A percentile compares a stretch with the other conserved stretches of the same genome.
phyloP scores from a whole-genome alignment of 2,113 vertebrate species.

The Oryzias celebensis region DNA sequence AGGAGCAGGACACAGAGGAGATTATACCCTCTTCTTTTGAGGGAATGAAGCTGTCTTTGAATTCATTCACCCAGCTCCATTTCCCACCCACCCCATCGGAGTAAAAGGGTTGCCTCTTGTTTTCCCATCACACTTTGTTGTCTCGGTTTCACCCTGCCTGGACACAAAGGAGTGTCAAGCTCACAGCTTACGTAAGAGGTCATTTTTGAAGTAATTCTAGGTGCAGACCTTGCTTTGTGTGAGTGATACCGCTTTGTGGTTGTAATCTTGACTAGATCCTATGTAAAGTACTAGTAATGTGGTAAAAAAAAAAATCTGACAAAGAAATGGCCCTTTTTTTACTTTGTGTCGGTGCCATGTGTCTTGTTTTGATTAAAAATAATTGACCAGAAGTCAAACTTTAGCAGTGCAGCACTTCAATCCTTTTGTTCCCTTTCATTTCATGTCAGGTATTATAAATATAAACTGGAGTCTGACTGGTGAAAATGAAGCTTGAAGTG shows the following conservation, averaged over 20 bases:
- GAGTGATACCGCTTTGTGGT: not conserved
- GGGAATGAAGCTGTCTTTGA: conserved; percentile 31
- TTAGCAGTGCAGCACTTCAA: no score
- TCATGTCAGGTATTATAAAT: no score
- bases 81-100: conserved; percentile 2
- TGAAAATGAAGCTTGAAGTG: no score
- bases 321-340: not conserved
- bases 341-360: no score
- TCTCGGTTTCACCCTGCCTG: conserved; percentile 39
- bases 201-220: conserved; percentile 2
- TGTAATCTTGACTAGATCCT: not conserved
- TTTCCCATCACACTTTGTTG: conserved; percentile 30
- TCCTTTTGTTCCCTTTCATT: no score
- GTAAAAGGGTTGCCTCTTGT: conserved; percentile 59
- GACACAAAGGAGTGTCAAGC: conserved; percentile 26
- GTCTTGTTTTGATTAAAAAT: no score
- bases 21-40: conserved; percentile 50
- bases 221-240: not conserved
- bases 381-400: no score
- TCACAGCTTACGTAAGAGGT: conserved; percentile 4
- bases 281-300: not conserved
- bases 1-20: conserved; percentile 42
- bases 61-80: not conserved
- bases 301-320: not conserved
- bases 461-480: no score